Base-by-base conservation (phyloP, 2,888 invertebrate genomes). In the Argyresthia albistria region DNA sequence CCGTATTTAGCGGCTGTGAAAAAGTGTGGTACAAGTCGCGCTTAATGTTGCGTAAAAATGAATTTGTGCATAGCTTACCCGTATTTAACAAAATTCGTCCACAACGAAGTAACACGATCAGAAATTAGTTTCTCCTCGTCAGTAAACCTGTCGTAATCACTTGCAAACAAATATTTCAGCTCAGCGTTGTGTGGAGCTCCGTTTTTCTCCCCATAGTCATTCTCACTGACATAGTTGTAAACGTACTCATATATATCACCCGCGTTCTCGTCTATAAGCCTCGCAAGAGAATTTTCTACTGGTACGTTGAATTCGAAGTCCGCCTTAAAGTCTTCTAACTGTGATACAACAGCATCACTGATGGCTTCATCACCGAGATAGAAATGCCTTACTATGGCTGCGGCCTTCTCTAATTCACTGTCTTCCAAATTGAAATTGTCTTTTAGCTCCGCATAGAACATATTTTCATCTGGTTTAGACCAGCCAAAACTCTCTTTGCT, bases 41-140 rank as follows among this genome's bases (percentile, higher is more conserved):
- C 7, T 39, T 39, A 8, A 39, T 39, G 11, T n/a, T n/a, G n/a
- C 10, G 1, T n/a, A 39, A 39, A n/a, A 39, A 3, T 8, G 7
- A 4, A 39, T n/a, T 39, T 3, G 39, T 25, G n/a, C 48, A 37
- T 48, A 48, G n/a, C 48, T 48, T 48, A 48, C 48, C 48, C 48
- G 15, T 15, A 37, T 36, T 48, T 48, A 14, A 48, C 15, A 37
- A 48, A 48, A 37, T 48, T 48, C 10, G 76, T 58, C 86, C 86
- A 86, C 53, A 86, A 59, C 14, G 69, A 70, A 12, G 75, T 70
- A 14, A 84, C 67, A 11, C 76, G 72, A 45, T 80, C 70, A 7
- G 63, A 60, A 35, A 82, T 61, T 4, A 76, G 49, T 57, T 73
- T 63, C 48, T 77, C 77, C 12, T 69, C 63, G 14, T 70, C 69